Conservation (phyloP, 2,113 vertebrate genomes). For the Elaphurus davidianus region DNA sequence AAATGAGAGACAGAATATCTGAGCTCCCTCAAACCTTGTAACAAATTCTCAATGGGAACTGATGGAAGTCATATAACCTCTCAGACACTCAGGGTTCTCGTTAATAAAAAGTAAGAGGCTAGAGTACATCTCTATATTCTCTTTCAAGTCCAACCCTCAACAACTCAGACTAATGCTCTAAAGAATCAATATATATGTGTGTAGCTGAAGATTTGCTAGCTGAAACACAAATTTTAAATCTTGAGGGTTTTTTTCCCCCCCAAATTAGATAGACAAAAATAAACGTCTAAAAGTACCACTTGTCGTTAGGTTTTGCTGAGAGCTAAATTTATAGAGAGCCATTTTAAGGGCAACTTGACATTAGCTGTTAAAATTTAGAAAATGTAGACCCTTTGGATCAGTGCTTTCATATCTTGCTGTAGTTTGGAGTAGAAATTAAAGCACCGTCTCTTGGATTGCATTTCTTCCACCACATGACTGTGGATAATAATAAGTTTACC, state of each 20-base stretch:
- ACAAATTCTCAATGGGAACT: background rate
- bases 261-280: background rate
- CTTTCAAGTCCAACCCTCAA: background rate
- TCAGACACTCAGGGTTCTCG: background rate
- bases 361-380: background rate
- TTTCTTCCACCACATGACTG: background rate
- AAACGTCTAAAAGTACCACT: background rate
- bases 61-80: background rate
- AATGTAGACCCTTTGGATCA: background rate
- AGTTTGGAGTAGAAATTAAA: too few relatives aligned
- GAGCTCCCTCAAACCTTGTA: background rate
- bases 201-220: background rate
- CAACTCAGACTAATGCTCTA: background rate
- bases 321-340: background rate
- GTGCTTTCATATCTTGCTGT: background rate
- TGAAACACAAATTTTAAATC: background rate
- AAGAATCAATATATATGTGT: background rate
- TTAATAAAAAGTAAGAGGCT: background rate
- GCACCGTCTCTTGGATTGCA: background rate
- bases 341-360: background rate
- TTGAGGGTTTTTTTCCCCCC: background rate
- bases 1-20: background rate
- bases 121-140: background rate
- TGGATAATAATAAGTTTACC: background rate
- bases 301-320: background rate